Percentiles rank a stretch among this genome's conserved stretches.
Conservation (phyloP, 2,888 invertebrate genomes). For the Troglohyphantes excavatus region DNA sequence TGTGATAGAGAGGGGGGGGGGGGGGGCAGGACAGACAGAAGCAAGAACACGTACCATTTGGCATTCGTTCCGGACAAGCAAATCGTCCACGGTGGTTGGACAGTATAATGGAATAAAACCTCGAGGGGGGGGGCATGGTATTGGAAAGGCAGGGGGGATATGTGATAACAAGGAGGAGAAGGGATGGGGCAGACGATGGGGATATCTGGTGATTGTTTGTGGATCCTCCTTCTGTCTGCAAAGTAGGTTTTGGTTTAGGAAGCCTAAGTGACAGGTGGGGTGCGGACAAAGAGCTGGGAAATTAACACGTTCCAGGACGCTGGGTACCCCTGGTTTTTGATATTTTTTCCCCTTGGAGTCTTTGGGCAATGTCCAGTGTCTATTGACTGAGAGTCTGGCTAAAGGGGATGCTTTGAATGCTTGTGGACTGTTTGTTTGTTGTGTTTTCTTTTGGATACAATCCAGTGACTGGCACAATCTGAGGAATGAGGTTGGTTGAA, state of each 20-base stretch:
- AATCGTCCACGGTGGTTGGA: slow-evolving; percentile 60
- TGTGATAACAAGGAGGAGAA: neutral
- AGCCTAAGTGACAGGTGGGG: slow-evolving; percentile 10
- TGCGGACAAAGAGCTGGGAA: neutral
- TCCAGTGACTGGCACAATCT: no score
- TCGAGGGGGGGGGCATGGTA: neutral
- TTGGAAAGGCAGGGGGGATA: slow-evolving; percentile 21
- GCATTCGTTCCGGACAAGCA: slow-evolving; percentile 71
- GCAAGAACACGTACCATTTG: slow-evolving; percentile 64
- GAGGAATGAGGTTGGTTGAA: no score
- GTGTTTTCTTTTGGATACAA: no score
- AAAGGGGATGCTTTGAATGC: no score
- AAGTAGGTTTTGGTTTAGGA: neutral
- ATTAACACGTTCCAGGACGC: neutral
- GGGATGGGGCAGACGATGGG: slow-evolving; percentile 15
- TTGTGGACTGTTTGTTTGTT: no score
- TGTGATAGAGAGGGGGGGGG: neutral
- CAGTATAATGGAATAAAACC: slow-evolving; percentile 51
- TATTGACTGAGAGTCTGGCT: no score
- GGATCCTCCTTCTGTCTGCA: neutral
- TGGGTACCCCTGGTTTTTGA: no score
- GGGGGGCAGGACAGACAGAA: neutral
- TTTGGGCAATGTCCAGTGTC: no score
- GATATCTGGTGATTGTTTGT: slow-evolving; percentile 38
- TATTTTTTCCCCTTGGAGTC: no score